phyloP scores from a whole-genome alignment of 2,888 invertebrate species.

The Meteorus cinctellus region DNA sequence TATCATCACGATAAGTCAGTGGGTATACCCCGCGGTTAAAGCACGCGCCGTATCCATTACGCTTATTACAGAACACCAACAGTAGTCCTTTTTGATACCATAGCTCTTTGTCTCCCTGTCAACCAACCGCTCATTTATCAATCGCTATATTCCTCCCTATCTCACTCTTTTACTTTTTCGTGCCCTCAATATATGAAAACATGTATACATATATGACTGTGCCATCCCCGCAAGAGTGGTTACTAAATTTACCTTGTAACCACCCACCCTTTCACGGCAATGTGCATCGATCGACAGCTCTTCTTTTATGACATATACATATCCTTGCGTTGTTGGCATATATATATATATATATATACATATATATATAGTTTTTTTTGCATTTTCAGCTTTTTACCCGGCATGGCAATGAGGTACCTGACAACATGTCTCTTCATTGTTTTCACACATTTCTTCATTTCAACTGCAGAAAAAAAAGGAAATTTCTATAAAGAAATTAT shows the following conservation, averaged over 20 bases:
- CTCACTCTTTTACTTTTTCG: conserved; percentile 28
- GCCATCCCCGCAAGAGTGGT: conserved; percentile 44
- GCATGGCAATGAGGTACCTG: not conserved
- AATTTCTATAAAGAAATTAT: no score
- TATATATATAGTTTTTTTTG: no score
- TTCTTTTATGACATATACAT: conserved; percentile 19
- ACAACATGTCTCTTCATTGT: no score
- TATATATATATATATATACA: no score
- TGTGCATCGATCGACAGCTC: conserved; percentile 71
- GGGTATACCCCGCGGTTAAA: conserved; percentile 65
- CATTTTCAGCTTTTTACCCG: not conserved
- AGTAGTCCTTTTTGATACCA: conserved; percentile 39
- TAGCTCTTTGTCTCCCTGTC: not conserved
- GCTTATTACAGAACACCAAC: conserved; percentile 73
- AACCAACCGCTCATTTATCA: not conserved
- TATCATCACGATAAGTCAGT: conserved; percentile 34
- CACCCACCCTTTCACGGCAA: conserved; percentile 69
- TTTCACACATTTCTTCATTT: no score
- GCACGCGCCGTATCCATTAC: conserved; percentile 74
- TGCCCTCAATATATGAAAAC: conserved; percentile 27
- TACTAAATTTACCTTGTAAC: conserved; percentile 55
- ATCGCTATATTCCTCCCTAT: conserved; percentile 45
- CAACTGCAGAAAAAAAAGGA: no score
- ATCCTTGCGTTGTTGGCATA: not conserved
- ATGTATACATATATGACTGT: conserved; percentile 40